Evolutionary conservation across 1,140 invertebrate species (phyloP).

Genomic region (Drosophila albomicans): DNA sequence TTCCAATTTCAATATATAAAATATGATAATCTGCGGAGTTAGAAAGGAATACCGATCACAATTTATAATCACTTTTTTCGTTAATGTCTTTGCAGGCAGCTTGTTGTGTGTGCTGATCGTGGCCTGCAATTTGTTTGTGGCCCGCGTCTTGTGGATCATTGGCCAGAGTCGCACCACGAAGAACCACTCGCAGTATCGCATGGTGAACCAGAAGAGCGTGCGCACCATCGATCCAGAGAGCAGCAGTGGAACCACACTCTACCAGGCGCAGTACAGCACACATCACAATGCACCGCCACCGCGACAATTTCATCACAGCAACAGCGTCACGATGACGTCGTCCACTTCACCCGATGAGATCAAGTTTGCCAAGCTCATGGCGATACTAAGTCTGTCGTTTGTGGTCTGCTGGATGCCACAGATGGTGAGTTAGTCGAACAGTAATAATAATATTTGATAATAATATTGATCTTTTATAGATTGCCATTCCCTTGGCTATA

Average conservation of each 20-base stretch:
- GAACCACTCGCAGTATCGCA: slow-evolving; percentile 75
- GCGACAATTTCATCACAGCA: slow-evolving; percentile 71
- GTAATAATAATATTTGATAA: background rate
- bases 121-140: slow-evolving; percentile 93
- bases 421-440: slow-evolving; percentile 90
- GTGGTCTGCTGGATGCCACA: slow-evolving; percentile 94
- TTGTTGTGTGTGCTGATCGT: slow-evolving; percentile 91
- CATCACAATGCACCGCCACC: slow-evolving; percentile 50
- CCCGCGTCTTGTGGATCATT: slow-evolving; percentile 89
- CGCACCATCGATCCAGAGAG: slow-evolving; percentile 71
- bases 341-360: slow-evolving; percentile 91
- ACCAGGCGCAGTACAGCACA: slow-evolving; percentile 63
- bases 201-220: slow-evolving; percentile 71
- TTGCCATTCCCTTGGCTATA: slow-evolving; percentile 90
- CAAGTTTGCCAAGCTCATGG: slow-evolving; percentile 93
- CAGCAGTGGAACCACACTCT: slow-evolving; percentile 75
- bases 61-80: too few species aligned
- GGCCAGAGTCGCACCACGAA: slow-evolving; percentile 74
- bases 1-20: too few species aligned
- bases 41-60: too few species aligned
- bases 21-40: too few species aligned
- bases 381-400: slow-evolving; percentile 92
- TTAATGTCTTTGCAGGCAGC: slow-evolving; percentile 86
- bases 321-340: slow-evolving; percentile 80
- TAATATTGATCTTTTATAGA: slow-evolving; percentile 85